Evolutionary conservation across 2,888 invertebrate genomes (phyloP), one percentile per base, ranked within the genome.

Genomic region (Hemicrepidius hirtus): DNA sequence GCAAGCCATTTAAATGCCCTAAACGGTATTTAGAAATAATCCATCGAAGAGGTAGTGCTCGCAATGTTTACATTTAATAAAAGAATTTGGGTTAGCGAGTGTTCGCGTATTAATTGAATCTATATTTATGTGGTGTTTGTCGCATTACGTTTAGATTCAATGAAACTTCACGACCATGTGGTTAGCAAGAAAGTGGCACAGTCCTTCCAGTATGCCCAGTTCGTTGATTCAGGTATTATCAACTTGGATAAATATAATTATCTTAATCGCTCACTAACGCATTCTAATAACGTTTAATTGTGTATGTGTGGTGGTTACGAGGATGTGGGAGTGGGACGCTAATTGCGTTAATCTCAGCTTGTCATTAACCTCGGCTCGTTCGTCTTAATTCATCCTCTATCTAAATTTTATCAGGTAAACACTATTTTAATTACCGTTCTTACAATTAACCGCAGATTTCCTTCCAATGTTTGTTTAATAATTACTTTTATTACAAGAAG

Each of bases 141-240:
- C 37, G 18, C 40, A 40, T 16, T 24, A 35, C 40, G 50, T 68
- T n/a, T 68, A 70, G 70, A 70, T 64, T 71, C 67, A 73, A 69
- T 65, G 57, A 41, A 73, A 73, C 73, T 73, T 37, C 28, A 60
- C 60, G 62, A 71, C 53, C 71, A 65, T 73, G 65, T 65, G 73
- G 55, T 63, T 65, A 46, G 20, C 49, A 59, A 18, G 68, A 73
- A 73, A 69, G 73, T 73, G 59, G 73, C 68, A 73, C 73, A 73
- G 49, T 65, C 69, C 59, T 64, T 57, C 63, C 69, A 73, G 59
- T 32, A 59, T 73, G 65, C 60, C 46, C 32, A 53, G 68, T 53
- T 37, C 64, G 49, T 40, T 64, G 35, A 73, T 60, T 60, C 68
- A 69, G 65, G 73, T 73, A 73, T 55, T 50, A 66, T 66, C 44